These are phyloP conservation scores for Gymnothorax reevesii DNA, from an alignment of 2,797 vertebrate species.

Conservation along the genomic window DNA sequence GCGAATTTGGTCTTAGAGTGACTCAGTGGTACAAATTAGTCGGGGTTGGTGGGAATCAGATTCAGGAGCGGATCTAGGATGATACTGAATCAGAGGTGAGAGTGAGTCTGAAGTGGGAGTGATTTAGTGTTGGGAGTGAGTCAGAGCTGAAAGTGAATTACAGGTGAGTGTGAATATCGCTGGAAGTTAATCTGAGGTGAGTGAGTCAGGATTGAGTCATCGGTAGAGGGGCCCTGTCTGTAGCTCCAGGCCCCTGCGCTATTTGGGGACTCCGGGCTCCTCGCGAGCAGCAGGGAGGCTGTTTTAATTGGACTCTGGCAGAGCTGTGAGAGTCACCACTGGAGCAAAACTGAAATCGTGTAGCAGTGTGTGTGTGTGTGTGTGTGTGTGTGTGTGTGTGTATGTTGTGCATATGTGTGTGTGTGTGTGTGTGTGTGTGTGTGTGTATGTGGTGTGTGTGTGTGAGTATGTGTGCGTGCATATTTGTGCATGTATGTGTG, in stretches of 20 bases:
- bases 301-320: neutral
- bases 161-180: too few relatives aligned
- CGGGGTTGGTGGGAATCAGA: too few relatives aligned
- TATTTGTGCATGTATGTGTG: too few relatives aligned
- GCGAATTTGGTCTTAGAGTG: neutral
- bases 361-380: neutral
- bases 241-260: neutral
- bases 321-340: neutral
- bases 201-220: neutral
- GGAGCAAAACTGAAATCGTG: neutral
- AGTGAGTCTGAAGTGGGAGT: too few relatives aligned
- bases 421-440: too few relatives aligned
- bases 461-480: too few relatives aligned
- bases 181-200: too few relatives aligned
- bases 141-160: neutral
- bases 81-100: neutral
- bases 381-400: neutral
- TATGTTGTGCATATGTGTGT: too few relatives aligned
- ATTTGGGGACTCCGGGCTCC: neutral
- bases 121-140: neutral
- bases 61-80: too few relatives aligned
- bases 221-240: neutral
- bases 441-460: too few relatives aligned
- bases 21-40: neutral
- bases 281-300: neutral